Evolutionary conservation across 2,113 vertebrate genomes (phyloP).

Genomic region (Todiramphus chloris): DNA sequence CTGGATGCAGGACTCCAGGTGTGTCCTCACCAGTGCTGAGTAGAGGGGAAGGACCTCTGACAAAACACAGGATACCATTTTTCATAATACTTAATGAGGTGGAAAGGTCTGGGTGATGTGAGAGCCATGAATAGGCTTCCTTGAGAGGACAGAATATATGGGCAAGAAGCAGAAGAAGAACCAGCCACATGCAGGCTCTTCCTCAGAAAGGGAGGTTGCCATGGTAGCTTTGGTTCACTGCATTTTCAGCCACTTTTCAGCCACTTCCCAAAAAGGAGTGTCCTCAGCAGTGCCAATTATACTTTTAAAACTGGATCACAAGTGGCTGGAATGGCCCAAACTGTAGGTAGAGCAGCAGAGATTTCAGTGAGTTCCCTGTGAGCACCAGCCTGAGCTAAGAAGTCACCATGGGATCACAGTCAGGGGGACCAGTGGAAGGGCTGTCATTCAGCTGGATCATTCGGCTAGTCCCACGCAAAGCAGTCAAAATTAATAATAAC

Average conservation of each 20-base stretch:
- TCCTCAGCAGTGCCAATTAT: background rate
- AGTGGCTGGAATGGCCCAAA: background rate
- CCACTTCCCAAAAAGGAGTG: background rate
- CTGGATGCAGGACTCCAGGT: background rate
- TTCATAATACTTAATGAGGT: background rate
- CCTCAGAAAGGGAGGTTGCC: conserved; percentile 1
- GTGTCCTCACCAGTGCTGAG: background rate
- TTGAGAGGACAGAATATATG: background rate
- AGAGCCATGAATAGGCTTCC: background rate
- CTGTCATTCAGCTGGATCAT: background rate
- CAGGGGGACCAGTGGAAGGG: background rate
- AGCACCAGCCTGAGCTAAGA: background rate
- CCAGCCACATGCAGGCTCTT: background rate
- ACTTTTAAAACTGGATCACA: background rate
- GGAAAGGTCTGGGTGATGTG: background rate
- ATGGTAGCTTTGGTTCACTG: background rate
- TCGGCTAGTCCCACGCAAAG: background rate
- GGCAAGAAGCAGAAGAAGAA: conserved; percentile 37
- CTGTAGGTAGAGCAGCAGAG: background rate
- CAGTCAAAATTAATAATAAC: background rate
- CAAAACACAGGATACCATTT: background rate
- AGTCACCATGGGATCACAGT: background rate
- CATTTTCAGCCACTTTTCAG: background rate
- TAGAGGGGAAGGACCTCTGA: background rate
- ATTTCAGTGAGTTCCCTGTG: background rate